These are phyloP conservation scores for Cydia splendana DNA, from an alignment of 1,140 invertebrate species.

Conservation along the genomic window DNA sequence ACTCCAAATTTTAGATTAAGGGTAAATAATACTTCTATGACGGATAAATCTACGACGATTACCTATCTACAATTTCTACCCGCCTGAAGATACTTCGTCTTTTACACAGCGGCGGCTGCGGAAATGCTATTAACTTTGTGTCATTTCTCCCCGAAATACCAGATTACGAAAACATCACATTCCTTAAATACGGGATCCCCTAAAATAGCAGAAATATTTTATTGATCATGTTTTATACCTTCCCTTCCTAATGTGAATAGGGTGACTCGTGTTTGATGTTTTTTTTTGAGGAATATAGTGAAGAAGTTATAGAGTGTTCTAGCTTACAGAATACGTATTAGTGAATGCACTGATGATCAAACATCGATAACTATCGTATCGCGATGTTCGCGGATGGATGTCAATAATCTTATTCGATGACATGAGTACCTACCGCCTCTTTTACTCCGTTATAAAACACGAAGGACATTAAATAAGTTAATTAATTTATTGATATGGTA, in stretches of 20 bases:
- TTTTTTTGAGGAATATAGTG: background rate
- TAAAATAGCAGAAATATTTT: background rate
- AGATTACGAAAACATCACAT: conserved; percentile 1
- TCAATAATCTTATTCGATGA: background rate
- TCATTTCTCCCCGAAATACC: background rate
- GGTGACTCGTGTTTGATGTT: background rate
- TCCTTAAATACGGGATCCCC: background rate
- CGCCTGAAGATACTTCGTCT: background rate
- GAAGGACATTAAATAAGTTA: background rate
- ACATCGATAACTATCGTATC: background rate
- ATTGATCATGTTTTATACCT: background rate
- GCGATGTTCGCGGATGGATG: background rate
- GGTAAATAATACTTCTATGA: too few species aligned
- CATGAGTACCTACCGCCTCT: background rate
- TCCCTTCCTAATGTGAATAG: background rate
- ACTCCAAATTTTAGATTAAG: too few species aligned
- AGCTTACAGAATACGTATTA: background rate
- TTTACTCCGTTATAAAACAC: conserved; percentile 5
- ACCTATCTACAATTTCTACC: background rate
- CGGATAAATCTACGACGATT: too few species aligned
- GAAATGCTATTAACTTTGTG: background rate
- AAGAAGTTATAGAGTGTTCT: background rate
- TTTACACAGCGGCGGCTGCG: background rate
- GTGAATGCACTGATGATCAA: background rate
- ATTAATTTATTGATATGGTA: background rate